Percentiles rank a stretch among this genome's conserved stretches.
These are phyloP conservation scores for Apamea sordens DNA, from an alignment of 2,888 invertebrate species.

Conservation along the genomic window DNA sequence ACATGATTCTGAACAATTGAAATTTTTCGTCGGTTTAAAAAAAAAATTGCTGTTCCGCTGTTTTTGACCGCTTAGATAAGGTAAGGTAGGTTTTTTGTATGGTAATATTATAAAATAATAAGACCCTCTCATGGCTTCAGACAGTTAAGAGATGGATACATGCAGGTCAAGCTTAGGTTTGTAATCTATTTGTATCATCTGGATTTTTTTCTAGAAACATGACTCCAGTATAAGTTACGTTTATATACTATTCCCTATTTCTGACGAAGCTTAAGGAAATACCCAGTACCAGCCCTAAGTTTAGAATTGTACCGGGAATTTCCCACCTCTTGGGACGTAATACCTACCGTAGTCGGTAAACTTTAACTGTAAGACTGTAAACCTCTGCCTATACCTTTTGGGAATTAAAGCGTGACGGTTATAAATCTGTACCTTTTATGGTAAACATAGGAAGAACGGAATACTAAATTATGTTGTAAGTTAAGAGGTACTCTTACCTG, in stretches of 20 bases:
- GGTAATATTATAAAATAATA: neutral
- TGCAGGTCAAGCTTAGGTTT: neutral
- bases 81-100: neutral
- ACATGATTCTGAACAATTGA: no score
- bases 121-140: no score
- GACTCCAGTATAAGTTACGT: no score
- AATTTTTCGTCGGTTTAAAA: no score
- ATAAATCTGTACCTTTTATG: conserved; percentile 32
- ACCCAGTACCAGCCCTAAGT: conserved; percentile 1
- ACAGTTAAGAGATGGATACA: neutral
- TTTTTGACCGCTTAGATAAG: no score
- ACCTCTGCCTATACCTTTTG: conserved; percentile 28
- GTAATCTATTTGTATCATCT: neutral
- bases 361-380: conserved; percentile 32
- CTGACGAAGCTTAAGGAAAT: neutral
- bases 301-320: conserved; percentile 20
- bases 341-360: conserved; percentile 18
- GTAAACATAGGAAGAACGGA: neutral
- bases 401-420: conserved; percentile 12
- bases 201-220: neutral
- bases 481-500: conserved; percentile 21
- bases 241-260: neutral
- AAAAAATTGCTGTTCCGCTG: no score
- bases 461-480: conserved; percentile 30
- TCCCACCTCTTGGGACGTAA: conserved; percentile 11